phyloP scores from a whole-genome alignment of 2,888 invertebrate species.

The Drosophila pullipes region DNA sequence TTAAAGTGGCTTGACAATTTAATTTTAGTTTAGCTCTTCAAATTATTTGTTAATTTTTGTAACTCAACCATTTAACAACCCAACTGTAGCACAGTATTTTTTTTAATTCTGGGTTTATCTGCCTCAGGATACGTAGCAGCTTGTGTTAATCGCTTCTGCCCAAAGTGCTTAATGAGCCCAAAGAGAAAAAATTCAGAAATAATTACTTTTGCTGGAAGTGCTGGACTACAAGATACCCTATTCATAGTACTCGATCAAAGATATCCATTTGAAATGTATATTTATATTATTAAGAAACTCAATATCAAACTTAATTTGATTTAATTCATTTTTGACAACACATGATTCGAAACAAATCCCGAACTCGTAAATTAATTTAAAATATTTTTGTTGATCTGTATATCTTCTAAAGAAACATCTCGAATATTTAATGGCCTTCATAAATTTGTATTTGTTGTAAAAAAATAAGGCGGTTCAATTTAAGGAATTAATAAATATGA shows the following conservation, averaged over 20 bases:
- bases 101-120: constrained; percentile 22
- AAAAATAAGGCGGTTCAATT: background rate
- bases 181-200: constrained; percentile 26
- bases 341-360: background rate
- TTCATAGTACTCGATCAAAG: background rate
- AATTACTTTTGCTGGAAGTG: background rate
- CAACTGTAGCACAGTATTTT: constrained; percentile 20
- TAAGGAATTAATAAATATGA: background rate
- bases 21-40: constrained; percentile 11
- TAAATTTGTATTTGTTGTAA: background rate
- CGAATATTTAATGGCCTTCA: background rate
- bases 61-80: constrained; percentile 28
- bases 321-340: background rate
- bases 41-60: constrained; percentile 29
- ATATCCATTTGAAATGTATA: background rate
- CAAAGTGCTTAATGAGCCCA: constrained; percentile 75
- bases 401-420: background rate
- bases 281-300: background rate
- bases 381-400: background rate
- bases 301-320: background rate
- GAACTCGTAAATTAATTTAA: background rate
- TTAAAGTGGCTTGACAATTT: background rate
- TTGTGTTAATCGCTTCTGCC: constrained; percentile 73
- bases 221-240: constrained; percentile 4
- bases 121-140: constrained; percentile 62